Evolutionary conservation across 2,113 vertebrate species (phyloP).

Genomic region (Tyto alba): DNA sequence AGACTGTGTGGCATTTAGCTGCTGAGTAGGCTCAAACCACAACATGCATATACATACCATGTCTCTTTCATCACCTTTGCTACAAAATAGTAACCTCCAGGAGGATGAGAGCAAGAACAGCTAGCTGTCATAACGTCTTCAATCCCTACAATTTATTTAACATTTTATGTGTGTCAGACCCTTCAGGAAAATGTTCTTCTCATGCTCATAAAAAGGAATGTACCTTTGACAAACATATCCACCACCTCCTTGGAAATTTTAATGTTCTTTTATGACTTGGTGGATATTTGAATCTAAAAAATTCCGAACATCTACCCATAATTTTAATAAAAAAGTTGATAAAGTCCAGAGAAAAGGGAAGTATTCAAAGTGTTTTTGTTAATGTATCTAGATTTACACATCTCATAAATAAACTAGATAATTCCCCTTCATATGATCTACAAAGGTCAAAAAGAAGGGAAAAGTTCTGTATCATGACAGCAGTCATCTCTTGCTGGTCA

Average conservation of each 20-base stretch:
- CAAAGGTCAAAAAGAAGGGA: neutral
- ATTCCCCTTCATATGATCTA: neutral
- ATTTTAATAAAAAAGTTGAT: neutral
- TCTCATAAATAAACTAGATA: neutral
- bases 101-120: neutral
- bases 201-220: neutral
- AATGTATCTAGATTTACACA: neutral
- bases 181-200: neutral
- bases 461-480: neutral
- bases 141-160: neutral
- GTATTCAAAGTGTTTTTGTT: neutral
- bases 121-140: neutral
- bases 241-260: neutral
- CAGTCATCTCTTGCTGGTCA: neutral
- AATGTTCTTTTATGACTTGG: neutral
- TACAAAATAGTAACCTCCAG: neutral
- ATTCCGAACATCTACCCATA: neutral
- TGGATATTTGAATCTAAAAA: neutral
- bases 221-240: neutral
- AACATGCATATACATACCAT: neutral
- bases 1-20: no score
- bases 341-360: neutral
- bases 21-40: no score
- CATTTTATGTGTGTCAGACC: neutral
- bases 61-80: neutral